Conservation (phyloP, 2,113 vertebrate species). For the Gymnobelideus leadbeateri region DNA sequence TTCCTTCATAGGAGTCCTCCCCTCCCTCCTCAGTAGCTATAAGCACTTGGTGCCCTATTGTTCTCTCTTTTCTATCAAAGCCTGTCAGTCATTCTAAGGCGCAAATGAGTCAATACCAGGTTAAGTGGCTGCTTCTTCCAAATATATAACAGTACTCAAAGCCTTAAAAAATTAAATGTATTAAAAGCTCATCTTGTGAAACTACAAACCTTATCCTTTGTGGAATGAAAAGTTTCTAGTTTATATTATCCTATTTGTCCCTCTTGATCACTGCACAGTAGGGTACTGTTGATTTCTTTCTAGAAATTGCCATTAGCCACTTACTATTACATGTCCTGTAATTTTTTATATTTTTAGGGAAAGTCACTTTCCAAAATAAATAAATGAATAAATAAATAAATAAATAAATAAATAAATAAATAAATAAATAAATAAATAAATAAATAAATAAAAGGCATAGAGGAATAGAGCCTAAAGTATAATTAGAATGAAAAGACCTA, state of each 20-base stretch:
- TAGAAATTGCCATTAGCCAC: background rate
- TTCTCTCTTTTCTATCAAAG: background rate
- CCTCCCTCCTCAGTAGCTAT: background rate
- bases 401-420: no score
- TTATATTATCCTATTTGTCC: background rate
- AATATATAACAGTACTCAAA: background rate
- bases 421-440: no score
- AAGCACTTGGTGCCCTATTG: background rate
- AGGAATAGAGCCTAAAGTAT: background rate
- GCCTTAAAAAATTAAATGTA: background rate
- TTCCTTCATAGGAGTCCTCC: background rate
- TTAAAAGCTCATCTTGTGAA: background rate
- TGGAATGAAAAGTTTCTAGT: background rate
- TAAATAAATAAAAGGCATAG: background rate
- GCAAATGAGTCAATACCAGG: background rate
- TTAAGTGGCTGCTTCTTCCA: background rate
- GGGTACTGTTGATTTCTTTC: background rate
- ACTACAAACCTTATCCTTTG: background rate
- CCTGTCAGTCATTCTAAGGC: background rate
- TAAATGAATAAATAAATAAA: no score
- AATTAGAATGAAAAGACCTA: background rate
- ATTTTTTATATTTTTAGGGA: background rate
- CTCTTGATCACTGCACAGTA: background rate
- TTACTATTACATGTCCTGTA: background rate
- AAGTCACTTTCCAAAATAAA: background rate